phyloP scores from a whole-genome alignment of 2,888 invertebrate genomes.

The Morinoia aosen region DNA sequence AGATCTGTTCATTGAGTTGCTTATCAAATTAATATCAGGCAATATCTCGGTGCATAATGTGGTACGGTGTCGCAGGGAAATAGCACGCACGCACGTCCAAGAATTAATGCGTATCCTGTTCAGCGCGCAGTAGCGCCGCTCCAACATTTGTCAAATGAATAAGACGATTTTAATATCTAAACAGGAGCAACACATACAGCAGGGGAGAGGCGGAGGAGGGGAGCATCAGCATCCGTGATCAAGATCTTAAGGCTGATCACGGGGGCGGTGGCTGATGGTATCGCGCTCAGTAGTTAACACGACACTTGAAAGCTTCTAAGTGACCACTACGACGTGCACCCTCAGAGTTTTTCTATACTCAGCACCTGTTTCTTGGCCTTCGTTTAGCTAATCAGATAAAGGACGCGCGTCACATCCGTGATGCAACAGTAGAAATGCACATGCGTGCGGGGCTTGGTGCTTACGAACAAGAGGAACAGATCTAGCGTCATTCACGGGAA shows the following conservation, averaged over 20 bases:
- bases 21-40: conserved; percentile 46
- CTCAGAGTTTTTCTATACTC: neutral
- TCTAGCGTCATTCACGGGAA: neutral
- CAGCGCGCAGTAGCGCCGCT: neutral
- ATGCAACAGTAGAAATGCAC: neutral
- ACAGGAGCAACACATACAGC: neutral
- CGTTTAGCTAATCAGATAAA: neutral
- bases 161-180: neutral
- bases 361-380: conserved; percentile 41
- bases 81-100: conserved; percentile 18
- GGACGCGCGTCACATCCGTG: conserved; percentile 8
- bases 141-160: neutral
- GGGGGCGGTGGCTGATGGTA: conserved; percentile 31
- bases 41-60: conserved; percentile 27
- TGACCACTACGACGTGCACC: neutral
- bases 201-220: neutral
- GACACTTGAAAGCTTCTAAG: neutral
- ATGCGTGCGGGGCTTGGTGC: neutral
- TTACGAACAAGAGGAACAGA: neutral
- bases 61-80: neutral
- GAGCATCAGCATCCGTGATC: conserved; percentile 22
- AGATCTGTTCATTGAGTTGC: neutral
- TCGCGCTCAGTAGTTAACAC: conserved; percentile 19
- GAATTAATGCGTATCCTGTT: conserved; percentile 43
- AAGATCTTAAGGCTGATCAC: neutral